A percentile compares a stretch with the other conserved stretches of the same genome.
phyloP scores from a whole-genome alignment of 1,140 invertebrate species.

The Sminthurides bifidus region DNA sequence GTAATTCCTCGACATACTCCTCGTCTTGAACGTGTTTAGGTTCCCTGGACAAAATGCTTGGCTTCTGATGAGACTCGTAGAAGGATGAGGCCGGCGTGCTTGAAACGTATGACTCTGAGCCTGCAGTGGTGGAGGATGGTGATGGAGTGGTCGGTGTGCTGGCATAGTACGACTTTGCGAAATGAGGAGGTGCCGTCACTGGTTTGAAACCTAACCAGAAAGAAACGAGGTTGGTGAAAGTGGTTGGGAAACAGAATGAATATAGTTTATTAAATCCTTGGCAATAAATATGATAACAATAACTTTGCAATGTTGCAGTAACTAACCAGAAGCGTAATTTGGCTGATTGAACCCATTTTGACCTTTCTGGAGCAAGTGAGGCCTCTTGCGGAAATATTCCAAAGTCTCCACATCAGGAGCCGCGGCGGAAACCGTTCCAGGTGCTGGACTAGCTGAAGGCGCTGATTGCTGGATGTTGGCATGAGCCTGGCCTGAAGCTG shows the following conservation, averaged over 20 bases:
- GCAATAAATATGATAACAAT: not conserved
- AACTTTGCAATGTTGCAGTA: not conserved
- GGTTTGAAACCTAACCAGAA: constrained; percentile 23
- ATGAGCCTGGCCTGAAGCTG: not conserved
- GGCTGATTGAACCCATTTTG: constrained; percentile 5
- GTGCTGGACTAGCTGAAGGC: not conserved
- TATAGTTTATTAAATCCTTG: too few species aligned
- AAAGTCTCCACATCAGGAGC: constrained; percentile 20
- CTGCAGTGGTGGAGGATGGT: not conserved
- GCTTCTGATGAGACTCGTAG: not conserved
- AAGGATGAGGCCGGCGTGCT: not conserved
- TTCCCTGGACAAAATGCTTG: not conserved
- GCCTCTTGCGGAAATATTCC: constrained; percentile 31
- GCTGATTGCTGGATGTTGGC: not conserved
- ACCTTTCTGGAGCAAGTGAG: constrained; percentile 20
- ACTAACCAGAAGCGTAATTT: constrained; percentile 13
- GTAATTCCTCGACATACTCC: not conserved
- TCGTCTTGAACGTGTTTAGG: not conserved
- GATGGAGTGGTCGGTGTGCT: constrained; percentile 10
- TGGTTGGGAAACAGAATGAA: not conserved
- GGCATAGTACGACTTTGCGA: constrained; percentile 23
- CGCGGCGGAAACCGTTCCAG: not conserved
- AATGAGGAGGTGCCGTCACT: constrained; percentile 10
- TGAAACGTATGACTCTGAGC: not conserved
- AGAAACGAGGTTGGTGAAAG: not conserved